Conservation (phyloP, 2,797 vertebrate genomes). For the Myotis findleyi region DNA sequence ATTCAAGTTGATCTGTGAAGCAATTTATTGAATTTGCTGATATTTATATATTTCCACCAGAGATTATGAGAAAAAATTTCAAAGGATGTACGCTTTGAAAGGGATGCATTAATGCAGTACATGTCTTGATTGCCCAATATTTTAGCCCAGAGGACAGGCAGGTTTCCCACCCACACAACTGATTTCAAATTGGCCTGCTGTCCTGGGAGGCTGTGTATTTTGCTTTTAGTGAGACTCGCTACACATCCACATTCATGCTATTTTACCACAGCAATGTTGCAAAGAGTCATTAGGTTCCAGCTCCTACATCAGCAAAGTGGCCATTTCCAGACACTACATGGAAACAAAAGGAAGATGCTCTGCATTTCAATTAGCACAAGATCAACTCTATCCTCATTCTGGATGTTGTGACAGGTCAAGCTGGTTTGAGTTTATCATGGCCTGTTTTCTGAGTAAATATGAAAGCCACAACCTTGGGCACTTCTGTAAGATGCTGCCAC, state of each 20-base stretch:
- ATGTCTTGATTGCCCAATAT: not conserved
- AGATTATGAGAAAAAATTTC: conserved; percentile 44
- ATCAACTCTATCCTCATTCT: not conserved
- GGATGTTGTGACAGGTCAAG: not conserved
- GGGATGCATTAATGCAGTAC: not conserved
- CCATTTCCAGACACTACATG: not conserved
- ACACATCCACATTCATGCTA: not conserved
- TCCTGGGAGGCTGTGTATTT: not conserved
- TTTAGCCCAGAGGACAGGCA: conserved; percentile 12
- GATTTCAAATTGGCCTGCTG: not conserved
- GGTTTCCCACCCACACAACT: not conserved
- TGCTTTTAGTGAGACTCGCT: conserved; percentile 22
- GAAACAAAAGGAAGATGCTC: not conserved
- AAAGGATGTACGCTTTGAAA: not conserved
- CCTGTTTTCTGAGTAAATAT: not conserved
- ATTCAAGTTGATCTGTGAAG: conserved; percentile 14
- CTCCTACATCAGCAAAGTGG: not conserved
- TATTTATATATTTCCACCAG: conserved; percentile 29
- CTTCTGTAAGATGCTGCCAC: not conserved
- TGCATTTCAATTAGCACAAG: not conserved
- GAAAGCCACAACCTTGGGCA: not conserved
- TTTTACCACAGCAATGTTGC: not conserved
- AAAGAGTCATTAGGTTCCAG: conserved; percentile 30
- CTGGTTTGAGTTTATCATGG: not conserved
- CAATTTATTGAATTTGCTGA: conserved; percentile 25